Evolutionary conservation across 2,113 vertebrate species (phyloP), one percentile per base, ranked within the genome.

Genomic region (Chloebia gouldiae): DNA sequence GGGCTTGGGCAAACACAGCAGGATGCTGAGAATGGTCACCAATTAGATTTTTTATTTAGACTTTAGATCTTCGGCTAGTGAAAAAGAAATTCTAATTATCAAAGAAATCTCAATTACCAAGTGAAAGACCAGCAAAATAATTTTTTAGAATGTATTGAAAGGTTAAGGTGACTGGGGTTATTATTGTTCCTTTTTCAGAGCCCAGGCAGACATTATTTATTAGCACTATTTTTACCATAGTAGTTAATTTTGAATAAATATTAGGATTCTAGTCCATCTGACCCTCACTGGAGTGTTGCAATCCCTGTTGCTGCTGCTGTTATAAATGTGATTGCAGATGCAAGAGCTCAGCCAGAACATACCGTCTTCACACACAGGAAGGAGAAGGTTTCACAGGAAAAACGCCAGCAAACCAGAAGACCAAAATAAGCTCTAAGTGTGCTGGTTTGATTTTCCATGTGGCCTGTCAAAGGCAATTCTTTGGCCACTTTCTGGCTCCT

Each of bases 321-420:
- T 77, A 35, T 6, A 64, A 68, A 81, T 49, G 37, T 40, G 73
- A 56, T 45, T 73, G 83, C 86, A 84, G 56, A 75, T 42, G 92
- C 39, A 24, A 13, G 63, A 83, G 60, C 75, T 78, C 18, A 68
- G 86, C 84, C 81, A 21, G 93, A 71, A 91, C 90, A 81, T 33
- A 9, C 50, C 3, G 50, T 86, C 72, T 80, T 42, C 86, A 81
- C 81, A 63, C 80, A 53, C 93, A 75, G 95, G 84, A 89, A 94
- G 45, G 83, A 42, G 59, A 49, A 84, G 90, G 64, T 61, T 89
- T 44, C 76, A 25, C 84, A 45, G 85, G 44, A 57, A 40, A 91
- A 72, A 73, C 53, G 56, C 40, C 50, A 94, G 76, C 7, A 53
- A 91, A 75, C 40, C 30, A 37, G 50, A 61, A 47, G 77, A 81